Percentiles rank a stretch among this genome's conserved stretches.
Evolutionary conservation across 2,113 vertebrate genomes (phyloP).

Genomic region (Piprites chloris): DNA sequence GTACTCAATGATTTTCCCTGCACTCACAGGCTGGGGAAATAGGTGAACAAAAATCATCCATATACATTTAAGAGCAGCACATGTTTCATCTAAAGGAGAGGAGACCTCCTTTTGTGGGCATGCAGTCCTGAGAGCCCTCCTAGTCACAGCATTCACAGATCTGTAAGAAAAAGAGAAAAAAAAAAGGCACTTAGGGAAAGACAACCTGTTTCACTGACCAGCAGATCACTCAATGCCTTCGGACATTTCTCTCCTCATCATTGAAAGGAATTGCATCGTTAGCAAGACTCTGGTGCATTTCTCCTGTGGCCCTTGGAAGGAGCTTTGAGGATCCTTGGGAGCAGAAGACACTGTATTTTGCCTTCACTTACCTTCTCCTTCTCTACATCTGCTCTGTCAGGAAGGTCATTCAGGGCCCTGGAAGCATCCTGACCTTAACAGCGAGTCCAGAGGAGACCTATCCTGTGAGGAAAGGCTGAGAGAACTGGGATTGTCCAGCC

Average conservation of each 20-base stretch:
- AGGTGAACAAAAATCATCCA: not conserved
- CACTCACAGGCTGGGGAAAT: not conserved
- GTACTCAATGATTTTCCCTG: not conserved
- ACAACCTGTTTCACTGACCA: not conserved
- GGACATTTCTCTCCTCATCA: not conserved
- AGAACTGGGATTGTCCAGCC: not conserved
- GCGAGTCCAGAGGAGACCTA: not conserved
- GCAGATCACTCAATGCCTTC: not conserved
- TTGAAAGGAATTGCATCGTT: not conserved
- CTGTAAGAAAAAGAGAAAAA: not conserved
- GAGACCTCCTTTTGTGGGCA: not conserved
- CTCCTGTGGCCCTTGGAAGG: not conserved
- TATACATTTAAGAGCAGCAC: not conserved
- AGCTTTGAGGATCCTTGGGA: not conserved
- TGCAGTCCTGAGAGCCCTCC: not conserved
- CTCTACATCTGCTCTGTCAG: not conserved
- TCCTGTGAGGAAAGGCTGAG: not conserved
- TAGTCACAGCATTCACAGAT: not conserved
- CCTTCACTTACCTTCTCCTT: not conserved
- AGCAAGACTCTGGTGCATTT: not conserved
- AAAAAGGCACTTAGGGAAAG: fast-evolving
- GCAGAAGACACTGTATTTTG: not conserved
- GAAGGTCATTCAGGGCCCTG: not conserved
- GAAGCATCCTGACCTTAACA: not conserved
- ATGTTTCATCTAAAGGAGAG: not conserved